Evolutionary conservation across 2,888 invertebrate genomes (phyloP).

Genomic region (Sarcophaga carnaria): DNA sequence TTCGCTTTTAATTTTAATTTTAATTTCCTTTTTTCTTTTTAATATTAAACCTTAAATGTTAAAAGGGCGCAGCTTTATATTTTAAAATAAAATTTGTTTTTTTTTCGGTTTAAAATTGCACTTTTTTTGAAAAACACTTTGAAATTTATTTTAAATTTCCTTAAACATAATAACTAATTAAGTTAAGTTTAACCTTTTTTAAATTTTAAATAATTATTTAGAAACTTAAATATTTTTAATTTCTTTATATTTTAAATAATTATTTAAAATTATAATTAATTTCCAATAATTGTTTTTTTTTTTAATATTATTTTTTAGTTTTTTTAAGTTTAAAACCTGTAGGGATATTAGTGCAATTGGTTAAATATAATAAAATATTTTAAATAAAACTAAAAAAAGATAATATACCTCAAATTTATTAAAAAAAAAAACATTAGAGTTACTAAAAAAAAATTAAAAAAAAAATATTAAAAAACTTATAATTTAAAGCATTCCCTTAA

Average conservation of each 20-base stretch:
- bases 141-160: too few relatives aligned
- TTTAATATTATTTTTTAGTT: not conserved
- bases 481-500: conserved; percentile 25
- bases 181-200: not conserved
- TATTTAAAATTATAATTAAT: not conserved
- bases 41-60: not conserved
- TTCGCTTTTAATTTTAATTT: conserved; percentile 33
- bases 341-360: conserved; percentile 62
- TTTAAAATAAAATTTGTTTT: conserved; percentile 5
- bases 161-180: too few relatives aligned
- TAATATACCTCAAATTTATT: not conserved
- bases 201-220: not conserved
- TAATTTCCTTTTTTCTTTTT: conserved; percentile 2
- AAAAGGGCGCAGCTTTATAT: conserved; percentile 64
- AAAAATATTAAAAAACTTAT: not conserved
- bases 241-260: not conserved
- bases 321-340: conserved; percentile 1
- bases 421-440: not conserved
- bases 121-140: conserved; percentile 8
- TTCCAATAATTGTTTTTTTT: not conserved
- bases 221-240: not conserved
- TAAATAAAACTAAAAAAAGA: not conserved
- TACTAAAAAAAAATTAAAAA: conserved; percentile 21
- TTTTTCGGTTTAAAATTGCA: not conserved
- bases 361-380: conserved; percentile 30